Base-by-base conservation (phyloP, 2,888 invertebrate species). In the Ramazzottius varieornatus region DNA sequence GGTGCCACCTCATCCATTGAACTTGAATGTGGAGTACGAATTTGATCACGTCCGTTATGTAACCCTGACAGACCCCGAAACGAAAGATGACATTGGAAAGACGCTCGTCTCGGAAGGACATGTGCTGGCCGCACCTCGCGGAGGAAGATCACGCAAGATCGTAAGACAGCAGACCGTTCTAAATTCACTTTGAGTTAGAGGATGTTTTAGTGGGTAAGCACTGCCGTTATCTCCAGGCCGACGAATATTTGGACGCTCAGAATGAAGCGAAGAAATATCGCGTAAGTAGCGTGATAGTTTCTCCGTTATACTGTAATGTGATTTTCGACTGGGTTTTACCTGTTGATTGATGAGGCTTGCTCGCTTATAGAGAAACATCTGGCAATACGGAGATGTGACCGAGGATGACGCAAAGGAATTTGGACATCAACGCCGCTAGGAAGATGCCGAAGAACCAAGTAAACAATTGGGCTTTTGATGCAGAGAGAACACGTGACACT, bases 341-440 rank as follows among this genome's bases (percentile, higher is more conserved):
- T n/a, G n/a, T n/a, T n/a, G n/a, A n/a, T n/a, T n/a, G n/a, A n/a
- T n/a, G n/a, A n/a, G n/a, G n/a, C 29, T 65, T 54, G 67, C 67
- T 66, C 20, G 46, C 63, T 73, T 73, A 34, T 89, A 90, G 75
- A 81, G 84, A 72, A 88, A 86, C 77, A 85, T 98, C 72, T 98
- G 96, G 96, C 85, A 87, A 74, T 96, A 96, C 75, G 98, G 98
- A n/a, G 98, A 99, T 78, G 90, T 96, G 78, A 88, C 87, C 68
- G 90, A 88, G 69, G 91, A 90, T 72, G 91, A 92, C 75, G 88
- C 87, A 64, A 81, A 81, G 71, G 84, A 84, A 73, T 84, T 84
- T 75, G 84, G 84, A 65, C 75, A 73, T 67, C 65, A 71, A 66
- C 65, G 68, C n/a, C n/a, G n/a, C n/a, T n/a, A n/a, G n/a, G n/a